Percentiles rank a stretch among this genome's conserved stretches.
phyloP scores from a whole-genome alignment of 2,113 vertebrate genomes.

The Sebastes fasciatus region DNA sequence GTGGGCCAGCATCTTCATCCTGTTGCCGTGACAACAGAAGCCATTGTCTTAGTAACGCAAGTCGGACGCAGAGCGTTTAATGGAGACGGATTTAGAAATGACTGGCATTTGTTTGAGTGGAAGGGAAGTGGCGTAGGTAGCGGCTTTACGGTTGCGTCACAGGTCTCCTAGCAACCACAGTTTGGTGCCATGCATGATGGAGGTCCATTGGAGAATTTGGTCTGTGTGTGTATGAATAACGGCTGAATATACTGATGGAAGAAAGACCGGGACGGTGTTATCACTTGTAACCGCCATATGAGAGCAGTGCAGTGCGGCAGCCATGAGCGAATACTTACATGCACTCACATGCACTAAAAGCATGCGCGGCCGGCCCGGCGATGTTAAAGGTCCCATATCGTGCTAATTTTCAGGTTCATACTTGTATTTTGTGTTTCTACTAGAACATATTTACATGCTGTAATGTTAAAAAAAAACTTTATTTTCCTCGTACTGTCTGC shows the following conservation, averaged over 20 bases:
- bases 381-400: too few species aligned
- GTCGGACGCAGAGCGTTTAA: not conserved
- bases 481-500: too few species aligned
- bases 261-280: too few species aligned
- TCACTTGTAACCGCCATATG: too few species aligned
- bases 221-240: not conserved
- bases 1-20: constrained; percentile 5
- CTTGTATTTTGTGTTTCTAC: too few species aligned
- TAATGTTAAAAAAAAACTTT: too few species aligned
- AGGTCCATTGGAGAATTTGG: not conserved
- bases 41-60: constrained; percentile 4
- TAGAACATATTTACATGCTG: too few species aligned
- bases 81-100: constrained; percentile 19
- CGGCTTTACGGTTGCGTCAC: not conserved
- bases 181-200: not conserved
- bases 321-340: too few species aligned
- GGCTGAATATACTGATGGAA: not conserved
- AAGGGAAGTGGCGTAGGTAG: not conserved
- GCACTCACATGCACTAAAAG: too few species aligned
- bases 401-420: too few species aligned
- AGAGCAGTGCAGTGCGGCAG: too few species aligned
- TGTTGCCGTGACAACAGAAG: constrained; percentile 47
- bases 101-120: constrained; percentile 2
- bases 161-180: constrained; percentile 25
- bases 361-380: too few species aligned